Conservation (phyloP, 2,113 vertebrate genomes). For the Genyomyrus donnyi region DNA sequence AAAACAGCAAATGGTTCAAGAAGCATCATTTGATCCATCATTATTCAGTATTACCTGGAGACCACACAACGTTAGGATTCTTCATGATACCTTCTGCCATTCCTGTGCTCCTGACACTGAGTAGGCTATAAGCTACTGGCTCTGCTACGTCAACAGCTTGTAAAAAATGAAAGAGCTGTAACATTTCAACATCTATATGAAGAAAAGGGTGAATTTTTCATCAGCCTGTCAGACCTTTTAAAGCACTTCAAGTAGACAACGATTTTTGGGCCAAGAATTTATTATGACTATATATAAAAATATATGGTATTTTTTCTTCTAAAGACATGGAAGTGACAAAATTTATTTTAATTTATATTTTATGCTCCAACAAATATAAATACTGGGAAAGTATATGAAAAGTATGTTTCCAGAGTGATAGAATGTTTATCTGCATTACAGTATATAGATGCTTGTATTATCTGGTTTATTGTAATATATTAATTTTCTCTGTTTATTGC, state of each 20-base stretch:
- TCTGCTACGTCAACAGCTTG: neutral
- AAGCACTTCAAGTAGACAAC: neutral
- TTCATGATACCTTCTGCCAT: neutral
- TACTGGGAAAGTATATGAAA: slow-evolving; percentile 20
- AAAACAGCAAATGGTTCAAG: neutral
- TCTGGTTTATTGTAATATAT: slow-evolving; percentile 31
- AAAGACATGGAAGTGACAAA: neutral
- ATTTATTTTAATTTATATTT: slow-evolving; percentile 19
- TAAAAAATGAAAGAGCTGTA: neutral
- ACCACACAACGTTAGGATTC: neutral
- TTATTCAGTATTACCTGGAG: neutral
- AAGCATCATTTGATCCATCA: neutral
- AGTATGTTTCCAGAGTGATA: slow-evolving; percentile 23
- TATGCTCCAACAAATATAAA: slow-evolving; percentile 24
- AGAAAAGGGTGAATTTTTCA: neutral
- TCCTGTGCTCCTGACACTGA: neutral
- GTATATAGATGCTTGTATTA: slow-evolving; percentile 45
- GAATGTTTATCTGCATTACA: slow-evolving; percentile 38
- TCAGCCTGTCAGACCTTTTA: neutral
- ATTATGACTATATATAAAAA: neutral
- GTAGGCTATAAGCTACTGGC: neutral
- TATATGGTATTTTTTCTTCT: neutral
- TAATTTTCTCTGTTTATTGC: slow-evolving; percentile 15
- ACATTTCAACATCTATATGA: neutral
- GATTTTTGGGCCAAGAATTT: neutral